These are phyloP conservation scores for Muscicapa striata DNA, from an alignment of 2,797 vertebrate species.

Conservation along the genomic window DNA sequence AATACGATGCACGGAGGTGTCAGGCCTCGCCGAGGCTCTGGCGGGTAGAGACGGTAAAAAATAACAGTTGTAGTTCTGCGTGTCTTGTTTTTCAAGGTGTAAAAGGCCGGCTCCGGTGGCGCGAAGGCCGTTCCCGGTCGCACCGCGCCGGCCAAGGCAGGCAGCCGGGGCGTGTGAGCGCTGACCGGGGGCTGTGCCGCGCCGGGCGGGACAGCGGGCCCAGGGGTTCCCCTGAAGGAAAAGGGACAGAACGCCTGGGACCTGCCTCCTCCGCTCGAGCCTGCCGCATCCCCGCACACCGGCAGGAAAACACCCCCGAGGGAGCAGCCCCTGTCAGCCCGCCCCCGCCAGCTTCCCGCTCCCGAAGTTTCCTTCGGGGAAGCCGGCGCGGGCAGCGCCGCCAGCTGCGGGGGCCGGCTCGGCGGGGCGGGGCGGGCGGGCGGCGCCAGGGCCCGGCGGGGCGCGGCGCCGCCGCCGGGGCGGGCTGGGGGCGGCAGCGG, in stretches of 20 bases:
- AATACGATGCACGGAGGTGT: neutral
- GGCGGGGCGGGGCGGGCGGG: neutral
- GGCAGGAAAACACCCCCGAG: neutral
- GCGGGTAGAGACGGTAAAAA: neutral
- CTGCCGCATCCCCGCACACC: neutral
- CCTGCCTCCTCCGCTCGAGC: neutral
- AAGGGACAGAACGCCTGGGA: neutral
- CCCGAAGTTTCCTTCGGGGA: neutral
- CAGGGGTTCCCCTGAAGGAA: neutral
- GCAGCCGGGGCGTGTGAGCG: neutral
- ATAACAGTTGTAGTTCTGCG: neutral
- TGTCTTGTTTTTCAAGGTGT: accelerated
- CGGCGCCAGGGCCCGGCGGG: no score
- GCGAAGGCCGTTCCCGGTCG: neutral
- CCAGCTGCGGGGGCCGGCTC: neutral
- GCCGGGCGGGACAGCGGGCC: neutral
- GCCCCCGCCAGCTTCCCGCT: neutral
- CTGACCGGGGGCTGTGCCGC: neutral
- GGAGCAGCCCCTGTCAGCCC: neutral
- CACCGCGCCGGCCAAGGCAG: accelerated
- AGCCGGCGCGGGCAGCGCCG: neutral
- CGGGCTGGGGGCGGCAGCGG: neutral
- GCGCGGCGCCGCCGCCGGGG: no score
- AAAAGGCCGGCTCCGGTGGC: accelerated
- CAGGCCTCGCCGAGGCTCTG: neutral